Percentiles rank a stretch among this genome's conserved stretches.
These are phyloP conservation scores for Amaurobius ferox DNA, from an alignment of 2,888 invertebrate genomes.

Conservation along the genomic window DNA sequence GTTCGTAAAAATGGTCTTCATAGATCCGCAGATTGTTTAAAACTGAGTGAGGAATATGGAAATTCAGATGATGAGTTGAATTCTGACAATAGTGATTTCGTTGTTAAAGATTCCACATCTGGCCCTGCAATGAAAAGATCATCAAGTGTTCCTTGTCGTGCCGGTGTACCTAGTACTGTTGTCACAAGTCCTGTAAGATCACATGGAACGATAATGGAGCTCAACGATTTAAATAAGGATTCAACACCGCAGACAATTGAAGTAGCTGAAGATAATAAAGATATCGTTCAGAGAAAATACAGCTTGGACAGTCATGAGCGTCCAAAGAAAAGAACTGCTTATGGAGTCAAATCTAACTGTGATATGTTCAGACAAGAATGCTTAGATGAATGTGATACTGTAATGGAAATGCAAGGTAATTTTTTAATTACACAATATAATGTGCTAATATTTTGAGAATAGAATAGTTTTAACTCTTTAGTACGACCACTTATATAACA, in stretches of 20 bases:
- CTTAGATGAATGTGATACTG: constrained; percentile 55
- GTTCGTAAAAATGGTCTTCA: constrained; percentile 51
- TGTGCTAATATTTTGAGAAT: no score
- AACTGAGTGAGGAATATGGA: constrained; percentile 65
- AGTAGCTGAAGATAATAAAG: constrained; percentile 17
- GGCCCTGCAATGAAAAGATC: constrained; percentile 79
- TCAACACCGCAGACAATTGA: constrained; percentile 3
- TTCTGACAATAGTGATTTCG: constrained; percentile 54
- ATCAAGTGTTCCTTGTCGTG: constrained; percentile 87
- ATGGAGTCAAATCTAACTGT: constrained; percentile 47
- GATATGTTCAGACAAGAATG: constrained; percentile 60
- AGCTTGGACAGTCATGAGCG: constrained; percentile 66
- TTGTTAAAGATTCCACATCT: constrained; percentile 37
- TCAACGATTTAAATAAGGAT: constrained; percentile 61
- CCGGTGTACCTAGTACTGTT: constrained; percentile 34
- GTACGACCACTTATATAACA: no score
- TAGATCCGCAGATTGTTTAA: constrained; percentile 72
- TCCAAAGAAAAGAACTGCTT: constrained; percentile 32
- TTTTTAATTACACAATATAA: not conserved
- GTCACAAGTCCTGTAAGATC: constrained; percentile 43
- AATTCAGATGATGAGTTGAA: constrained; percentile 68
- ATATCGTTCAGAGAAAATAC: constrained; percentile 51
- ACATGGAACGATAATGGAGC: constrained; percentile 42
- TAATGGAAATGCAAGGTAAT: constrained; percentile 64
- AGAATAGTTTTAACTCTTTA: no score